Percentiles rank a stretch among this genome's conserved stretches.
phyloP scores from a whole-genome alignment of 2,888 invertebrate species.

The Onchidella celtica region DNA sequence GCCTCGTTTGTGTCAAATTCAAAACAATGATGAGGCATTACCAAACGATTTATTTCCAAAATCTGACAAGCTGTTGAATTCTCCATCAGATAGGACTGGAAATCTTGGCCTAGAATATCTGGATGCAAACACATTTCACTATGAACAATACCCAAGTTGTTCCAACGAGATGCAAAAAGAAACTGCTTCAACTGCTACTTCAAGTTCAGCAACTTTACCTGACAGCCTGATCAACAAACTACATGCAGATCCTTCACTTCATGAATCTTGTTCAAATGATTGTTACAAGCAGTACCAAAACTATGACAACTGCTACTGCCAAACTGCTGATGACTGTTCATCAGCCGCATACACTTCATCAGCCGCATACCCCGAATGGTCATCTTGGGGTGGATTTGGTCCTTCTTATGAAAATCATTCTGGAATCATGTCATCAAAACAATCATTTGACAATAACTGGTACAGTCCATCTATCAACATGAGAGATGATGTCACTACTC shows the following conservation, averaged over 20 bases:
- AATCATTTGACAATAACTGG: not conserved
- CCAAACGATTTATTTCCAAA: not conserved
- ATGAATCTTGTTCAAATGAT: conserved; percentile 12
- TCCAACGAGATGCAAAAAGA: too few species aligned
- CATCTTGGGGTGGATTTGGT: not conserved
- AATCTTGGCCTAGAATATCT: too few species aligned
- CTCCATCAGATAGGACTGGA: too few species aligned
- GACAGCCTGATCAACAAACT: not conserved
- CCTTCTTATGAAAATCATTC: not conserved
- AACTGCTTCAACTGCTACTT: not conserved
- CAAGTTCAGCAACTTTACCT: not conserved
- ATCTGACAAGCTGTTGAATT: not conserved
- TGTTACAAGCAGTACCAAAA: not conserved
- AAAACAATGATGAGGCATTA: not conserved
- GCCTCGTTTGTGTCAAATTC: not conserved
- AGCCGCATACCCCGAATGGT: conserved; percentile 8
- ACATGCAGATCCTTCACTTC: not conserved
- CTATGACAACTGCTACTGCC: conserved; percentile 7
- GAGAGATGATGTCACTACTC: not conserved
- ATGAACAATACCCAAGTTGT: too few species aligned
- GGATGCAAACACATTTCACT: too few species aligned
- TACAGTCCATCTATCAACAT: conserved; percentile 7
- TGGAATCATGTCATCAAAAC: not conserved
- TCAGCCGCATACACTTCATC: not conserved
- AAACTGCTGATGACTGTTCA: not conserved